A percentile compares a stretch with the other conserved stretches of the same genome.
phyloP scores from a whole-genome alignment of 2,888 invertebrate genomes.

The Sarcophaga subvicina region DNA sequence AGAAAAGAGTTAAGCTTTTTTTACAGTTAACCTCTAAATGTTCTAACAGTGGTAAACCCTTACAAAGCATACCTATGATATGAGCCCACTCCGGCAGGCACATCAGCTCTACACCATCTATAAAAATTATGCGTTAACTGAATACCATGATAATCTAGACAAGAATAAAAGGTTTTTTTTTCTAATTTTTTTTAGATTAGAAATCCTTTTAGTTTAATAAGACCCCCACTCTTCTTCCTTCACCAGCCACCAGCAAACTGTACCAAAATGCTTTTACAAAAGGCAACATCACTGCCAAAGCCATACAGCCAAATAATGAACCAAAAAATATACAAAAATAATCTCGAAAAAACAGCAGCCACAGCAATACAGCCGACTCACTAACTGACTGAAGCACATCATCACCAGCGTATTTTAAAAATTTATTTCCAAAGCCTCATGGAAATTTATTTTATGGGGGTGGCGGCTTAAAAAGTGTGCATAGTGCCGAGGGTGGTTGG shows the following conservation, averaged over 20 bases:
- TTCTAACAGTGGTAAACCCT: too few species aligned
- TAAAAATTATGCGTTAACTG: constrained; percentile 11
- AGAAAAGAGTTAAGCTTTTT: too few species aligned
- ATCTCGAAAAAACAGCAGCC: constrained; percentile 28
- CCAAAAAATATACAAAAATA: constrained; percentile 29
- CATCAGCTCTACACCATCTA: too few species aligned
- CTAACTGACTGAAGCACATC: not conserved
- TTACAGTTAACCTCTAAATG: too few species aligned
- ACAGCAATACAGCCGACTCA: not conserved
- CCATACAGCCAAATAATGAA: not conserved
- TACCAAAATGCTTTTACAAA: too few species aligned
- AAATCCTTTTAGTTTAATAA: constrained; percentile 39
- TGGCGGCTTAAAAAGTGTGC: too few species aligned
- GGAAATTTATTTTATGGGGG: too few species aligned
- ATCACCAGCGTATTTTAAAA: not conserved
- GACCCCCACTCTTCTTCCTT: not conserved
- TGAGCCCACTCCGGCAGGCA: too few species aligned
- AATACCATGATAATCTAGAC: constrained; percentile 36
- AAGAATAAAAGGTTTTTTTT: constrained; percentile 25
- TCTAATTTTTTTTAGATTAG: constrained; percentile 15
- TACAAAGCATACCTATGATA: too few species aligned
- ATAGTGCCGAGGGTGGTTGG: too few species aligned
- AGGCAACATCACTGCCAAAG: too few species aligned
- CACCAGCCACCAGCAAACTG: too few species aligned
- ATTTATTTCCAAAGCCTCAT: not conserved